Base-by-base conservation (phyloP, 2,888 invertebrate genomes). In the Argyresthia goedartella region DNA sequence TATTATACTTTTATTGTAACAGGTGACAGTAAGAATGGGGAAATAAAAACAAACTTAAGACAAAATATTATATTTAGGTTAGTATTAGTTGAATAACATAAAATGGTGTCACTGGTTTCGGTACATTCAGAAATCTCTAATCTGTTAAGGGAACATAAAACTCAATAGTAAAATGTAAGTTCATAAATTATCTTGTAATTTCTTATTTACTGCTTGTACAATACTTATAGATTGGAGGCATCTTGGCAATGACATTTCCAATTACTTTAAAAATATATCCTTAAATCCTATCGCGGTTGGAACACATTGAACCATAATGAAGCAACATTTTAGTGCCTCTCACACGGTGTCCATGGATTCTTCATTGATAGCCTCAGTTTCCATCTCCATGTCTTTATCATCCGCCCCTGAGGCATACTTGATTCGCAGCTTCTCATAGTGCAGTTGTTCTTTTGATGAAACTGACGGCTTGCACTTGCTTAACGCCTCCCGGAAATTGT, bases 401-500 rank as follows among this genome's bases (percentile, higher is more conserved):
- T 81, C 87, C 25, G 73, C 73, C 36, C 88, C 86, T 0, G 89
- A 87, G 1, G 89, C 87, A 69, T 93, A 94, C 57, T 92, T 89
- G 59, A 90, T 81, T 64, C 91, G 88, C 64, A 95, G 74, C 64
- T 91, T 91, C 58, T 93, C 92, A 66, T 96, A 96, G 64, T 93
- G 91, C 64, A 90, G 88, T 59, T 91, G 91, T 66, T 95, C 95
- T 89, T 93, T 91, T 47, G 89, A 85, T 15, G 92, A 91, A 14
- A 98, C 96, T 0, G 98, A 98, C 11, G 98, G 97, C 65, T 92
- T 91, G 55, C 96, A 91, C 77, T 93, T 93, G 10, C 86, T 75
- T 35, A 97, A 86, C 0, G 97, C 98, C 54, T 85, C 76, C 55
- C 91, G 87, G 63, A 98, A 94, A 73, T 98, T 95, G 54, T 90